These are phyloP conservation scores for Drepana arcuata DNA, from an alignment of 1,140 invertebrate species.

Conservation along the genomic window DNA sequence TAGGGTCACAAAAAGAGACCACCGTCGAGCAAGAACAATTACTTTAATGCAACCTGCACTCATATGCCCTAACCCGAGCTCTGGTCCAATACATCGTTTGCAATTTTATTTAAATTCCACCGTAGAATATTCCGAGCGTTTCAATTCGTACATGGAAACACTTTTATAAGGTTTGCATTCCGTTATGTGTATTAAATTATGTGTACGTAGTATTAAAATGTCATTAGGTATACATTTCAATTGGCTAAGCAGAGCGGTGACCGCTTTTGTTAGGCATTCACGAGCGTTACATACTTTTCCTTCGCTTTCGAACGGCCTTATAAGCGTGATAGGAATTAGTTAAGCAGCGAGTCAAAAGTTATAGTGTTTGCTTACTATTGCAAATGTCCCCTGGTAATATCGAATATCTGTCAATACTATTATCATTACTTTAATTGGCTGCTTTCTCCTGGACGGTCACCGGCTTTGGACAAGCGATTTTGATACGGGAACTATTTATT, in stretches of 20 bases:
- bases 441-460: too few relatives aligned
- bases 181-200: too few relatives aligned
- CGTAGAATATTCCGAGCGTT: conserved; percentile 27
- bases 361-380: conserved; percentile 52
- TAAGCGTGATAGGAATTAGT: conserved; percentile 56
- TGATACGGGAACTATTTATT: too few relatives aligned
- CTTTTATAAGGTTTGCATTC: conserved; percentile 33
- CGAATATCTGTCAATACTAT: conserved; percentile 42
- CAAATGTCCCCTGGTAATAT: conserved; percentile 41
- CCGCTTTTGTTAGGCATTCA: conserved; percentile 17
- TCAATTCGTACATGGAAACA: conserved; percentile 44
- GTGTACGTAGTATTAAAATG: conserved; percentile 43
- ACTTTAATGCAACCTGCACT: conserved; percentile 46
- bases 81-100: conserved; percentile 38
- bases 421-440: too few relatives aligned
- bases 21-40: conserved; percentile 28
- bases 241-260: conserved; percentile 28
- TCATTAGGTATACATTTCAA: conserved; percentile 49
- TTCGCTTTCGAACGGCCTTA: conserved; percentile 25
- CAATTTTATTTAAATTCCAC: conserved; percentile 43
- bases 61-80: conserved; percentile 28
- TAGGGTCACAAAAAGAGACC: conserved; percentile 25
- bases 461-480: too few relatives aligned
- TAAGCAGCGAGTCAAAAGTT: conserved; percentile 41
- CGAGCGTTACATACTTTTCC: conserved; percentile 34